Percentiles rank a stretch among this genome's conserved stretches.
phyloP scores from a whole-genome alignment of 2,888 invertebrate species.

The Andrena chrysosceles region DNA sequence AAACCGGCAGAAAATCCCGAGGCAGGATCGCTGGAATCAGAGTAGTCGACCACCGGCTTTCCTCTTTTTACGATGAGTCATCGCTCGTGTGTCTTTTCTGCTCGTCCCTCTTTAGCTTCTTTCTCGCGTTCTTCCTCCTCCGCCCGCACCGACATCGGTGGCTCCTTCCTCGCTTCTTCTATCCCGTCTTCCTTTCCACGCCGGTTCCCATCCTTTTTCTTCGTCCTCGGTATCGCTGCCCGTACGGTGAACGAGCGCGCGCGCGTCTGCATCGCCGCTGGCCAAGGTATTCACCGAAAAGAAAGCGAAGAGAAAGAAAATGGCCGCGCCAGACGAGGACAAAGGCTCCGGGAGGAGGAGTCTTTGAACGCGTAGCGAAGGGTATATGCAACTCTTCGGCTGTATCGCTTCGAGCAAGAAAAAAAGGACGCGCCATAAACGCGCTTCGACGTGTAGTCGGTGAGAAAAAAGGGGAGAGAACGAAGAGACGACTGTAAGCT shows the following conservation, averaged over 20 bases:
- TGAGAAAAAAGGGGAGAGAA: slow-evolving; percentile 23
- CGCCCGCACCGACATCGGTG: neutral
- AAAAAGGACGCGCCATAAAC: slow-evolving; percentile 59
- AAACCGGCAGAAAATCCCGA: slow-evolving; percentile 51
- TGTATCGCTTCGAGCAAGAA: slow-evolving; percentile 43
- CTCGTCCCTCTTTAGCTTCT: slow-evolving; percentile 40
- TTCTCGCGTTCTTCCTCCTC: slow-evolving; percentile 44
- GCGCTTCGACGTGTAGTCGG: slow-evolving; percentile 55
- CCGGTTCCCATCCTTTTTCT: slow-evolving; percentile 16
- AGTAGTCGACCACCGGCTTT: slow-evolving; percentile 57
- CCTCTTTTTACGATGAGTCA: slow-evolving; percentile 66
- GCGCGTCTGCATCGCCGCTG: slow-evolving; percentile 46
- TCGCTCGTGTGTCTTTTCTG: slow-evolving; percentile 53
- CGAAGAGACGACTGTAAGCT: neutral
- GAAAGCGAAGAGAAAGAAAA: slow-evolving; percentile 64
- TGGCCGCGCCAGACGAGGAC: slow-evolving; percentile 53
- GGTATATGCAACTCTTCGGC: slow-evolving; percentile 14
- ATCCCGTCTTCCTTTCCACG: slow-evolving; percentile 23
- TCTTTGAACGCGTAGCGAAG: slow-evolving; percentile 41
- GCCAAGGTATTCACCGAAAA: slow-evolving; percentile 47
- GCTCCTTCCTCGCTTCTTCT: neutral
- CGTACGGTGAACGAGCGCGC: slow-evolving; percentile 32
- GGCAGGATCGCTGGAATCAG: slow-evolving; percentile 56
- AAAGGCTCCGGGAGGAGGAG: slow-evolving; percentile 48
- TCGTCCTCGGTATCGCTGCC: slow-evolving; percentile 38